Evolutionary conservation across 2,888 invertebrate species (phyloP).

Genomic region (Mythimna vitellina): DNA sequence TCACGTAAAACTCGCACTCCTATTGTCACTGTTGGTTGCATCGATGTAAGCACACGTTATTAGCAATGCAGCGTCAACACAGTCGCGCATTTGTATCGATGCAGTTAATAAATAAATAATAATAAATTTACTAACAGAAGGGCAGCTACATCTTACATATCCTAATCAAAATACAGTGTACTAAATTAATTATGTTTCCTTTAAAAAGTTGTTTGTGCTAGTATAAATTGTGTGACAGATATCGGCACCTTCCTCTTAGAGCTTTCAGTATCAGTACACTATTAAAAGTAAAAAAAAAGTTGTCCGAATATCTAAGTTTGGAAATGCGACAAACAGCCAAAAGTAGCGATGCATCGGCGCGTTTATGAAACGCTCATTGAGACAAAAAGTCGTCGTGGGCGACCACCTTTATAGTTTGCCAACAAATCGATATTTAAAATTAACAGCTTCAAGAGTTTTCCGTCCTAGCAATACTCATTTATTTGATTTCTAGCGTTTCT

Average conservation of each 20-base stretch:
- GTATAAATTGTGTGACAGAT: too few species aligned
- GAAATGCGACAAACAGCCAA: not conserved
- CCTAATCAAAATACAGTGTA: too few species aligned
- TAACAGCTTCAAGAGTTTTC: not conserved
- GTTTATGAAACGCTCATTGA: not conserved
- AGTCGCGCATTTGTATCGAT: not conserved
- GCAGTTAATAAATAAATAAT: not conserved
- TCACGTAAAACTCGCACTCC: not conserved
- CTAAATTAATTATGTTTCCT: too few species aligned
- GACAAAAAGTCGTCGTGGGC: not conserved
- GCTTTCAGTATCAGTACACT: too few species aligned
- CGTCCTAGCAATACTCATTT: not conserved
- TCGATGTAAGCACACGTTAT: not conserved
- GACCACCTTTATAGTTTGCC: slow-evolving; percentile 6
- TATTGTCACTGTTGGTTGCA: not conserved
- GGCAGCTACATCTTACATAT: too few species aligned
- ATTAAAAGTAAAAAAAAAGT: too few species aligned
- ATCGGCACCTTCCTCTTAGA: too few species aligned
- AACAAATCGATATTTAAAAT: slow-evolving; percentile 32
- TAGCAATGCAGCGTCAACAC: not conserved
- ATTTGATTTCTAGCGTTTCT: not conserved
- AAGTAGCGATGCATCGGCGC: not conserved
- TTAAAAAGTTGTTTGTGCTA: too few species aligned
- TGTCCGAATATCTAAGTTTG: too few species aligned
- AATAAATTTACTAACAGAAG: too few species aligned